Conservation (phyloP, 2,797 vertebrate genomes). For the Spea hammondii region DNA sequence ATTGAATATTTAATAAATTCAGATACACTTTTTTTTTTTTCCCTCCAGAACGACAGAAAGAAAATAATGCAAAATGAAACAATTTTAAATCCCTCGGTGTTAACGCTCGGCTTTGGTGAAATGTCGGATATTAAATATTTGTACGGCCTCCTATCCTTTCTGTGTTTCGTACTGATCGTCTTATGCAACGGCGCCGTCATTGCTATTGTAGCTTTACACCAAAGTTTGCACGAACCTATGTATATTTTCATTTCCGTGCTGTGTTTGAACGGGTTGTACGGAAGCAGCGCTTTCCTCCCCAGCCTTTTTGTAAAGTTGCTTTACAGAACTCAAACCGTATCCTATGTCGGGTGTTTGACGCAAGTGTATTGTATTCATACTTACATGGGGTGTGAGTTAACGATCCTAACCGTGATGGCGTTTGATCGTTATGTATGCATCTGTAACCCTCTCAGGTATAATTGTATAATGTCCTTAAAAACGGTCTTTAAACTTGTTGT, state of each 20-base stretch:
- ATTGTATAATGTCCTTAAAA: background rate
- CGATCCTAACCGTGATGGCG: constrained; percentile 12
- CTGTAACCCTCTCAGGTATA: constrained; percentile 36
- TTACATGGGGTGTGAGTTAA: background rate
- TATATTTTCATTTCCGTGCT: constrained; percentile 26
- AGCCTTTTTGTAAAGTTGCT: constrained; percentile 5
- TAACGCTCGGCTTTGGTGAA: background rate
- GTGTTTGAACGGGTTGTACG: constrained; percentile 20
- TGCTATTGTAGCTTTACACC: background rate
- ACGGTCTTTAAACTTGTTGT: background rate
- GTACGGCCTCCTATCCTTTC: background rate
- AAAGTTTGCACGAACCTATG: constrained; percentile 21
- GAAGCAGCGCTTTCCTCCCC: constrained; percentile 16
- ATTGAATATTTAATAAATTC: too few species aligned
- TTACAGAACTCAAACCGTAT: background rate
- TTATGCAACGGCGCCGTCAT: background rate
- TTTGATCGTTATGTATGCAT: constrained; percentile 36
- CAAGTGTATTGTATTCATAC: constrained; percentile 12
- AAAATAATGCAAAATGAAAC: background rate
- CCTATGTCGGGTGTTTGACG: background rate
- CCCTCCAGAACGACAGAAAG: background rate
- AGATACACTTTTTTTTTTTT: background rate
- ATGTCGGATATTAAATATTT: background rate
- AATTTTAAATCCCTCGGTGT: background rate
- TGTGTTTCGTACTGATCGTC: background rate